These are phyloP conservation scores for Drosophila kanekoi DNA, from an alignment of 2,888 invertebrate genomes.

Conservation along the genomic window DNA sequence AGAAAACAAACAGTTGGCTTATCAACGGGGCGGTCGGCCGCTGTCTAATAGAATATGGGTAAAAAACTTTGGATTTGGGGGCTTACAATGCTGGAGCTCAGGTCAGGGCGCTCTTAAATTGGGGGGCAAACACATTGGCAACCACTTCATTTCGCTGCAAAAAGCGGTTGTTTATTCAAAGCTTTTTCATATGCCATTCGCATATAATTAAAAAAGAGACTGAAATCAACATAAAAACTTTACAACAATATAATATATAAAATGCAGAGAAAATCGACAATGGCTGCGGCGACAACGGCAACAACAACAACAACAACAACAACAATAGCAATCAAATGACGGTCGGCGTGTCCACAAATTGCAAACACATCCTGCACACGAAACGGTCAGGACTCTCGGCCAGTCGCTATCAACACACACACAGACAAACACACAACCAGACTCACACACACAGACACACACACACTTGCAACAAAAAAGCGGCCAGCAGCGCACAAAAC, in stretches of 20 bases:
- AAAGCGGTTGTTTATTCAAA: constrained; percentile 33
- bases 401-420: constrained; percentile 53
- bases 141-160: constrained; percentile 29
- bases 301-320: constrained; percentile 15
- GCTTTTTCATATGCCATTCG: constrained; percentile 31
- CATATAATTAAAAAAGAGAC: constrained; percentile 45
- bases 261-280: constrained; percentile 45
- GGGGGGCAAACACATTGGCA: constrained; percentile 38
- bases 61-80: not conserved
- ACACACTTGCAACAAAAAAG: constrained; percentile 15
- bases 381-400: constrained; percentile 45
- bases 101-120: constrained; percentile 30
- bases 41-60: constrained; percentile 37
- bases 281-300: constrained; percentile 29
- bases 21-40: constrained; percentile 30
- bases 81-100: not conserved
- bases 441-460: constrained; percentile 7
- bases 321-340: constrained; percentile 65
- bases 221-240: constrained; percentile 21
- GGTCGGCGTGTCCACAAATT: constrained; percentile 81
- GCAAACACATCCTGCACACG: constrained; percentile 81
- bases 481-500: constrained; percentile 30
- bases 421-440: constrained; percentile 22
- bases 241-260: constrained; percentile 46
- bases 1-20: constrained; percentile 61